A percentile compares a stretch with the other conserved stretches of the same genome.
Conservation (phyloP, 2,113 vertebrate species). For the Cynocephalus volans region DNA sequence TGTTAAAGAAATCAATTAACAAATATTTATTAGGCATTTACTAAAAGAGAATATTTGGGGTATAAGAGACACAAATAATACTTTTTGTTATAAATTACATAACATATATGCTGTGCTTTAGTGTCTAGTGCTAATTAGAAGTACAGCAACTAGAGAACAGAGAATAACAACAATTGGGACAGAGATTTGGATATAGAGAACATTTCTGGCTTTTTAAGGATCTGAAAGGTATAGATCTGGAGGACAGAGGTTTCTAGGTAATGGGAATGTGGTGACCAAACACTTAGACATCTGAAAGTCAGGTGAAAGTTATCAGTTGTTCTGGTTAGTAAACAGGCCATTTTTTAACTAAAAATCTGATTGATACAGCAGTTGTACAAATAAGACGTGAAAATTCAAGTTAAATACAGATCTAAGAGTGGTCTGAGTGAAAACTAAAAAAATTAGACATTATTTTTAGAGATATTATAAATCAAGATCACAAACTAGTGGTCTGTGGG, state of each 20-base stretch:
- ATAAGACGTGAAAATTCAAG: not conserved
- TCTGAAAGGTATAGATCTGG: not conserved
- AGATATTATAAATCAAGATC: not conserved
- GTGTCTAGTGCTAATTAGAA: not conserved
- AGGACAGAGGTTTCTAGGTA: not conserved
- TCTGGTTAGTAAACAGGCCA: not conserved
- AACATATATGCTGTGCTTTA: too few relatives aligned
- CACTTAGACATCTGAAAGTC: not conserved
- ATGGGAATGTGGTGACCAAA: not conserved
- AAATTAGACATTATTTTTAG: not conserved
- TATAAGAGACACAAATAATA: not conserved
- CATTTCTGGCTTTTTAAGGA: not conserved
- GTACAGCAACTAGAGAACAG: not conserved
- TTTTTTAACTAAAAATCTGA: too few relatives aligned
- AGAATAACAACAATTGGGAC: rapidly evolving
- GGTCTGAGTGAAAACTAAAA: not conserved
- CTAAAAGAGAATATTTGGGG: constrained; percentile 15
- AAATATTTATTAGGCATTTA: not conserved
- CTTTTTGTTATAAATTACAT: not conserved
- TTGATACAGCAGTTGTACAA: not conserved
- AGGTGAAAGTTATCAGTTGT: not conserved
- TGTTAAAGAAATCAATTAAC: not conserved
- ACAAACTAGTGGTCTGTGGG: not conserved
- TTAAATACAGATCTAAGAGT: not conserved
- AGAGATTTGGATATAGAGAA: not conserved